Conservation (phyloP, 2,888 invertebrate genomes). For the Calameuta idolon region DNA sequence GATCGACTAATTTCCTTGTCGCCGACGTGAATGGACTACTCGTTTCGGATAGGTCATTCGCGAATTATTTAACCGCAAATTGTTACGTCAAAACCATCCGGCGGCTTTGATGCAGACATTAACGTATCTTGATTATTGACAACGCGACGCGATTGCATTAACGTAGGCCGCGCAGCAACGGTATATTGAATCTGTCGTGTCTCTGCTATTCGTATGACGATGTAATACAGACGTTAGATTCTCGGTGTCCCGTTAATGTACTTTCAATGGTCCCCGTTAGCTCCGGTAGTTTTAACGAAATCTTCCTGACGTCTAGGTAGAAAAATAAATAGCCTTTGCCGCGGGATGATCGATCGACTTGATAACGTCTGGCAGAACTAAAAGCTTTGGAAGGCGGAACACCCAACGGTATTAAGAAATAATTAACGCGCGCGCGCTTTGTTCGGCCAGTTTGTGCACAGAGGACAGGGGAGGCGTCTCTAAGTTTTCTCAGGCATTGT, state of each 20-base stretch:
- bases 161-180: neutral
- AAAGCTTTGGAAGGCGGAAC: no score
- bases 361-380: neutral
- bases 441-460: no score
- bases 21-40: neutral
- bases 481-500: neutral
- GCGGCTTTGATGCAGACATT: neutral
- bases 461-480: no score
- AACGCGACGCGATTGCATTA: neutral
- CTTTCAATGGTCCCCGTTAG: no score
- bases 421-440: no score
- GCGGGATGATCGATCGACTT: neutral
- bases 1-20: neutral
- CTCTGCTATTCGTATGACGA: neutral
- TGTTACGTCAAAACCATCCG: neutral
- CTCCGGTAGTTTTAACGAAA: no score
- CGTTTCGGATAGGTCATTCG: neutral
- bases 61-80: neutral
- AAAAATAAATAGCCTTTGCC: neutral
- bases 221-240: rapidly evolving
- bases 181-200: neutral
- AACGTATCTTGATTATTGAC: neutral
- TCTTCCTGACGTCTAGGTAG: neutral
- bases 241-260: no score
- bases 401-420: no score